Conservation (phyloP, 2,113 vertebrate genomes). For the Leptobrachium leishanense region DNA sequence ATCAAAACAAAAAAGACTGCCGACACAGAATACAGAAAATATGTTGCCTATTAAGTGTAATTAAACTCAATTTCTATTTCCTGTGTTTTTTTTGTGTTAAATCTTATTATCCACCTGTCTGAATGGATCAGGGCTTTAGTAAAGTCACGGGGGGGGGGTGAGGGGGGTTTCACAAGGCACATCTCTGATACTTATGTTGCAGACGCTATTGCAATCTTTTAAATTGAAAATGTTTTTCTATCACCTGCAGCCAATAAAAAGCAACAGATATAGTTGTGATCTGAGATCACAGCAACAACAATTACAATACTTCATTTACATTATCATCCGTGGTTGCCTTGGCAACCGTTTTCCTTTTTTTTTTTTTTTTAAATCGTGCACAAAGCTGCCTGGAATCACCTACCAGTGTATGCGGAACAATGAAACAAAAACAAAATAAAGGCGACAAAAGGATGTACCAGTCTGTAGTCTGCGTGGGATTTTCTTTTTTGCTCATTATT, state of each 20-base stretch:
- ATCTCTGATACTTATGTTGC: not conserved
- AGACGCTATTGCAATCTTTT: not conserved
- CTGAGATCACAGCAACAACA: not conserved
- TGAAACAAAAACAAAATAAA: not conserved
- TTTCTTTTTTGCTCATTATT: no score
- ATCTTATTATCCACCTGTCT: no score
- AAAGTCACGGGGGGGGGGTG: not conserved
- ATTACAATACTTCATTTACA: not conserved
- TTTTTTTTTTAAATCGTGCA: not conserved
- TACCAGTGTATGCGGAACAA: not conserved
- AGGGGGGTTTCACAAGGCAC: not conserved
- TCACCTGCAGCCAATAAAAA: not conserved
- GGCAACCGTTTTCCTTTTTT: not conserved
- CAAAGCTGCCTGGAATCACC: not conserved
- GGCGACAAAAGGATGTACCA: no score
- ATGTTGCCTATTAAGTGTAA: no score
- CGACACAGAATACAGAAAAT: no score
- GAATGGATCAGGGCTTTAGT: not conserved
- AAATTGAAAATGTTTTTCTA: not conserved
- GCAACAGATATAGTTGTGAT: not conserved
- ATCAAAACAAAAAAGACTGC: no score
- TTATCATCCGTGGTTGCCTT: not conserved
- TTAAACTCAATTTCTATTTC: no score
- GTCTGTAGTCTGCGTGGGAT: no score
- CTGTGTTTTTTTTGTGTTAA: no score